These are phyloP conservation scores for Andricus curvator DNA, from an alignment of 2,888 invertebrate species.

Conservation along the genomic window DNA sequence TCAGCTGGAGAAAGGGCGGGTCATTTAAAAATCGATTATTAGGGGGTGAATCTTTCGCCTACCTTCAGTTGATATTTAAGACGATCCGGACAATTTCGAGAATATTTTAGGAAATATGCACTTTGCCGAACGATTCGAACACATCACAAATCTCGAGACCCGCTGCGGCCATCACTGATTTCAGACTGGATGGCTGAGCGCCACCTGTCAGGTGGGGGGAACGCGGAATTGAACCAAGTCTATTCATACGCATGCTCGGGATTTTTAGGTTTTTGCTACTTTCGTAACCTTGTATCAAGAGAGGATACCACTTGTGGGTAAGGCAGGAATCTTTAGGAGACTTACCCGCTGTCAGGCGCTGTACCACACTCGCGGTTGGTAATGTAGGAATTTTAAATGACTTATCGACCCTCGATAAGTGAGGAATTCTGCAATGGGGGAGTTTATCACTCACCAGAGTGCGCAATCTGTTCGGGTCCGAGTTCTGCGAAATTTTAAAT, in stretches of 20 bases:
- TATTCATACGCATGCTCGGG: slow-evolving; percentile 9
- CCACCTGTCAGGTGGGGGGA: slow-evolving; percentile 65
- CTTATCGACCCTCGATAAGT: background rate
- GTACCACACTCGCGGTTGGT: too few relatives aligned
- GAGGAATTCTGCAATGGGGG: too few relatives aligned
- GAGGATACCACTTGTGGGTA: background rate
- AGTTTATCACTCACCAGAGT: too few relatives aligned
- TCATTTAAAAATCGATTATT: background rate
- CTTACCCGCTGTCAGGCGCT: too few relatives aligned
- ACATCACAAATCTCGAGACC: slow-evolving; percentile 64
- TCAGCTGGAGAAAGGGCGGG: background rate
- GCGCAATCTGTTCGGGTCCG: too few relatives aligned
- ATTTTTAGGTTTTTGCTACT: background rate
- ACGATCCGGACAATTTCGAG: slow-evolving; percentile 25
- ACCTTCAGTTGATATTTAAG: slow-evolving; percentile 7
- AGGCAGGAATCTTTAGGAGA: background rate
- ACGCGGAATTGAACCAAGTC: slow-evolving; percentile 57
- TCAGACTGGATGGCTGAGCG: slow-evolving; percentile 79
- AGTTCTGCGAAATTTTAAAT: too few relatives aligned
- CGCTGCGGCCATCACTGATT: slow-evolving; percentile 70
- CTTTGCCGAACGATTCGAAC: slow-evolving; percentile 55
- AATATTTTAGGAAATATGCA: slow-evolving; percentile 63
- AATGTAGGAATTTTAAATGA: too few relatives aligned
- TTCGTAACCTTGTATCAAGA: background rate
- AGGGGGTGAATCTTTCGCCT: background rate